Evolutionary conservation across 2,113 vertebrate species (phyloP), one percentile per base, ranked within the genome.

Genomic region (Sorex araneus): DNA sequence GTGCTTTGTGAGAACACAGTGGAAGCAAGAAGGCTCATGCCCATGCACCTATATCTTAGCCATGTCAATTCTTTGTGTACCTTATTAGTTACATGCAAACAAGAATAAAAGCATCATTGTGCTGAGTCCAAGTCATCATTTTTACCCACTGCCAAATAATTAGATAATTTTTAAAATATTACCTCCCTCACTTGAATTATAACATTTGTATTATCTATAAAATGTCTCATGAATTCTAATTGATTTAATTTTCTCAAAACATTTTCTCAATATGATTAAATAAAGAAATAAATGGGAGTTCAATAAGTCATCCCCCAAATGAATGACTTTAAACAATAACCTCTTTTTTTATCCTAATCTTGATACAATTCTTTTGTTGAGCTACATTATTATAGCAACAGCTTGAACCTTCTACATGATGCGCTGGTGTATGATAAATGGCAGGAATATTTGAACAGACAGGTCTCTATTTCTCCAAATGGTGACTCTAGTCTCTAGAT

Each of bases 221-320:
- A 50, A 80, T 73, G 18, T 63, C 36, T 57, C 32, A 57, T 1
- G 4, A 71, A 90, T 12, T 23, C 19, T 8, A 25, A 57, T 0
- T 47, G 19, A 88, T 47, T 85, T 43, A 67, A 30, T 23, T 85
- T 74, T 64, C 16, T 84, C 50, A 43, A 63, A 90, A 80, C 12
- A 18, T 70, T 70, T 86, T 70, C 2, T 88, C 64, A 83, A 50
- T 76, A 34, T n/a, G 47, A 23, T 79, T 10, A 60, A 32, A 69
- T 27, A 76, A 11, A 87, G 70, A 89, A 78, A 47, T 30, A 69
- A 78, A 36, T 2, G 57, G 13, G 3, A 60, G 32, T 82, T 64
- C n/a, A n/a, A 64, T 32, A 50, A 50, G 47, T 50, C 47, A 13
- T 50, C 47, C 47, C 47, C 47, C 6, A 85, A 85, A 1, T 50